These are phyloP conservation scores for Gibbula magus DNA, from an alignment of 2,888 invertebrate species.

Conservation along the genomic window DNA sequence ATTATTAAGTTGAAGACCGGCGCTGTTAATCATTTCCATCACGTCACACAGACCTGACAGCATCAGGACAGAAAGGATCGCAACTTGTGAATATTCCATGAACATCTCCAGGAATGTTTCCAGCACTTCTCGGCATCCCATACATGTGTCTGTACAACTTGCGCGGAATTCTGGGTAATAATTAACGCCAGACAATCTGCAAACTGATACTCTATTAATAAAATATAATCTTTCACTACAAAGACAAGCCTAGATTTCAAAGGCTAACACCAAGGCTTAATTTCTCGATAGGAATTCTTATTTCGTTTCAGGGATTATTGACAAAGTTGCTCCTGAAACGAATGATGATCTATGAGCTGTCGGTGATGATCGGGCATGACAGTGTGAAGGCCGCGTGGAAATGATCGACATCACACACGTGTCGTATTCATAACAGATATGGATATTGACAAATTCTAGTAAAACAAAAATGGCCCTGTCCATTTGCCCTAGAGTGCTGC, in stretches of 20 bases:
- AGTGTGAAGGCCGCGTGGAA: too few relatives aligned
- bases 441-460: too few relatives aligned
- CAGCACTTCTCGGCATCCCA: neutral
- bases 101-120: neutral
- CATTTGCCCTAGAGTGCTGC: too few relatives aligned
- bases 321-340: neutral
- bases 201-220: neutral
- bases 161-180: neutral
- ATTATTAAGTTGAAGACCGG: neutral
- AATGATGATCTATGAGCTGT: neutral
- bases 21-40: neutral
- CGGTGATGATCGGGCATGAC: too few relatives aligned
- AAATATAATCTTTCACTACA: neutral
- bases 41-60: neutral
- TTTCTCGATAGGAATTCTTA: neutral
- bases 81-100: slow-evolving; percentile 5
- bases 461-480: too few relatives aligned
- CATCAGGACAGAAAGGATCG: neutral
- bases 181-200: neutral
- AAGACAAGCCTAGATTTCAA: neutral
- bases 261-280: neutral
- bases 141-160: neutral
- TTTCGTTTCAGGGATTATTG: neutral
- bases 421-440: too few relatives aligned
- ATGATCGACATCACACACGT: too few relatives aligned